Conservation (phyloP, 1,140 invertebrate genomes). For the Macrosteles quadrilineatus region DNA sequence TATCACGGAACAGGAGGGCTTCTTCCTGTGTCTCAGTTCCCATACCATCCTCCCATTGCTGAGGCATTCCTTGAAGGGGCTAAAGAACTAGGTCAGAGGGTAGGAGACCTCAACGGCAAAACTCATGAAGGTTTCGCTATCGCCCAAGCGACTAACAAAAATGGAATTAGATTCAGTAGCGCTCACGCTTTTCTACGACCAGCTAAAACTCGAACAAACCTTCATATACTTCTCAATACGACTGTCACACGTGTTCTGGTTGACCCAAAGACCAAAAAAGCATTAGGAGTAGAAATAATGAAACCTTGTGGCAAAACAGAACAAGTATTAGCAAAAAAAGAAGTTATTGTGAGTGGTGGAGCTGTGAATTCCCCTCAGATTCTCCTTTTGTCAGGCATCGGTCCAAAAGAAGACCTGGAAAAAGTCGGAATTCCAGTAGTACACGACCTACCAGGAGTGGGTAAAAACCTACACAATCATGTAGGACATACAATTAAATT, state of each 20-base stretch:
- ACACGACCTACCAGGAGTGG: slow-evolving; percentile 71
- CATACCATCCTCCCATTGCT: slow-evolving; percentile 48
- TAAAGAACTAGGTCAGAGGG: slow-evolving; percentile 51
- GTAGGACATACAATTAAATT: slow-evolving; percentile 56
- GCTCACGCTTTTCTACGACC: slow-evolving; percentile 61
- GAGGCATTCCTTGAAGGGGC: slow-evolving; percentile 60
- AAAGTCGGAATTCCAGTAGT: slow-evolving; percentile 56
- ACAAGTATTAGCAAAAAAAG: slow-evolving; percentile 38
- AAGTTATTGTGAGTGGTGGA: slow-evolving; percentile 44
- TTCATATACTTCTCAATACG: slow-evolving; percentile 54
- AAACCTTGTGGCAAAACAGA: slow-evolving; percentile 28
- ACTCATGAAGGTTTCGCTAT: slow-evolving; percentile 46
- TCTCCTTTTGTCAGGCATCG: slow-evolving; percentile 53
- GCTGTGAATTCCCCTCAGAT: slow-evolving; percentile 46
- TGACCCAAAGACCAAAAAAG: slow-evolving; percentile 34
- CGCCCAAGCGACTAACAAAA: slow-evolving; percentile 58
- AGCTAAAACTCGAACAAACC: slow-evolving; percentile 57
- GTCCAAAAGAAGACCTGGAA: slow-evolving; percentile 48
- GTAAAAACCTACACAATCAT: slow-evolving; percentile 78
- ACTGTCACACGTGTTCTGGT: slow-evolving; percentile 51
- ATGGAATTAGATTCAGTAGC: slow-evolving; percentile 63
- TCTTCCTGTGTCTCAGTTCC: slow-evolving; percentile 56
- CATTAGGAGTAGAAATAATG: slow-evolving; percentile 35
- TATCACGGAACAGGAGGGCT: slow-evolving; percentile 65
- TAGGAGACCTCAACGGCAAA: slow-evolving; percentile 49